phyloP scores from a whole-genome alignment of 2,113 vertebrate species.

The Calidris pygmaea region DNA sequence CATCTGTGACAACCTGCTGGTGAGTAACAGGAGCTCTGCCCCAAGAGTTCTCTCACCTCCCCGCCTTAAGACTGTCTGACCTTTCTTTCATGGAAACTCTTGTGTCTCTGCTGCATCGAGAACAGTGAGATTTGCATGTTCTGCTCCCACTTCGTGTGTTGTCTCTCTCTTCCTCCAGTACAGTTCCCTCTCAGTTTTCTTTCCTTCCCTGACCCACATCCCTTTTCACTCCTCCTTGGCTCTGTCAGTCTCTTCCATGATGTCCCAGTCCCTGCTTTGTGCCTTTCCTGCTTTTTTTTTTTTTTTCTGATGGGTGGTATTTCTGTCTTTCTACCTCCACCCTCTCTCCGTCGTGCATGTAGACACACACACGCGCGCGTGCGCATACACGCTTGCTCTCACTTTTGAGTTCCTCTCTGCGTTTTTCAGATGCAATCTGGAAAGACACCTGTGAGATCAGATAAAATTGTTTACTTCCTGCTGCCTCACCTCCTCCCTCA shows the following conservation, averaged over 20 bases:
- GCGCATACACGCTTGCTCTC: background rate
- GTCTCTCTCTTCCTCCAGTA: background rate
- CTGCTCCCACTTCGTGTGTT: background rate
- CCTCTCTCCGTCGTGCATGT: background rate
- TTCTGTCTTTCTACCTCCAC: background rate
- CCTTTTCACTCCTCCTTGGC: accelerated
- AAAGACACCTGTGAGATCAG: slow-evolving; percentile 12
- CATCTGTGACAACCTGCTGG: slow-evolving; percentile 96
- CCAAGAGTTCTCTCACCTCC: background rate
- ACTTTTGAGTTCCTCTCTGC: background rate
- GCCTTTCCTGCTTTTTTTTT: background rate
- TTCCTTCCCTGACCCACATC: background rate
- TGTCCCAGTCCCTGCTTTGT: background rate
- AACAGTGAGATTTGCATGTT: background rate
- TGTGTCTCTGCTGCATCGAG: background rate
- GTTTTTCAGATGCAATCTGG: background rate
- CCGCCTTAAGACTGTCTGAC: background rate
- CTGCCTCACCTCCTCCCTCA: background rate
- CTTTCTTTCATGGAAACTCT: background rate
- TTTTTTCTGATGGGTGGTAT: background rate
- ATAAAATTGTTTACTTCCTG: slow-evolving; percentile 44
- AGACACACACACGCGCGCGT: background rate
- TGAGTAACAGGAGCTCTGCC: slow-evolving; percentile 66
- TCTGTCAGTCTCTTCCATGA: background rate
- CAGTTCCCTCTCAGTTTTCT: background rate